phyloP scores from a whole-genome alignment of 2,113 vertebrate species.

The Hemiscyllium ocellatum region DNA sequence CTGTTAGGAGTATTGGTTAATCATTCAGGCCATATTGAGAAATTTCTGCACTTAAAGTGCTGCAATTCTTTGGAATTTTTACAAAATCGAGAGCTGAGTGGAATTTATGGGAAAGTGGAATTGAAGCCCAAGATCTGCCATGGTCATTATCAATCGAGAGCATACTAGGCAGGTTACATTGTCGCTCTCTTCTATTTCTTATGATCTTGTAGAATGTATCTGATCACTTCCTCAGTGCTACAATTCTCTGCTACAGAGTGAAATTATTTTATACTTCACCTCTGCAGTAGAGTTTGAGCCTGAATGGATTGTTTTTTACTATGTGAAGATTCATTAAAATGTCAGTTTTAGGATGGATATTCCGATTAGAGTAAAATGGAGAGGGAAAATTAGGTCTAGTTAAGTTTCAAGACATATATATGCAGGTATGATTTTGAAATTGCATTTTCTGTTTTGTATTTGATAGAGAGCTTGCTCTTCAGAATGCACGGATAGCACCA shows the following conservation, averaged over 20 bases:
- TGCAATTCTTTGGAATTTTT: neutral
- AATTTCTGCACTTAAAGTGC: neutral
- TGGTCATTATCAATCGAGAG: neutral
- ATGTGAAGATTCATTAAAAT: neutral
- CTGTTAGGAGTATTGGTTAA: too few relatives aligned
- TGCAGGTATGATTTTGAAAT: neutral
- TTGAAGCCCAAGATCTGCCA: neutral
- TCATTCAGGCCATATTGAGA: neutral
- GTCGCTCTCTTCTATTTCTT: neutral
- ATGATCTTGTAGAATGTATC: neutral
- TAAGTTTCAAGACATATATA: neutral
- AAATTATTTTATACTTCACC: neutral
- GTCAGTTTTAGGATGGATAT: neutral
- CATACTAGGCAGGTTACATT: neutral
- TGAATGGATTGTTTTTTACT: neutral
- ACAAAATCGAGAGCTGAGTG: neutral
- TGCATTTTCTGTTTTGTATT: constrained; percentile 40
- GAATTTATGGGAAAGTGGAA: neutral
- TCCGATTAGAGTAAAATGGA: neutral
- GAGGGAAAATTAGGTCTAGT: neutral
- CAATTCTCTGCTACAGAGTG: neutral
- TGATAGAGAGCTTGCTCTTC: constrained; percentile 78
- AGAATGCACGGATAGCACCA: constrained; percentile 69
- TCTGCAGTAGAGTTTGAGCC: neutral
- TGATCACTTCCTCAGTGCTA: neutral